Evolutionary conservation across 1,140 invertebrate genomes (phyloP), one percentile per base, ranked within the genome.

Genomic region (Holcopasites calliopsidis): DNA sequence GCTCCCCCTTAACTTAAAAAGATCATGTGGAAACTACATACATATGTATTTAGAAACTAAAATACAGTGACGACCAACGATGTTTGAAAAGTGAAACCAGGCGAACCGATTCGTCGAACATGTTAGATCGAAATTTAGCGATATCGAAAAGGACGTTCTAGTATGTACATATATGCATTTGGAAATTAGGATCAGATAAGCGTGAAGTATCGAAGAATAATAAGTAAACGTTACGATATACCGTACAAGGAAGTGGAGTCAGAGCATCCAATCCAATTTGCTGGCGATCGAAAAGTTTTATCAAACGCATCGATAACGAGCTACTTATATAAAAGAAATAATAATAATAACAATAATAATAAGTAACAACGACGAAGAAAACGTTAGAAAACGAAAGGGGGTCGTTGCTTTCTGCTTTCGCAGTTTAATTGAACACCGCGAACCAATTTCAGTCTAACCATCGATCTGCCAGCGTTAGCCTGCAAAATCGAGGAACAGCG

Each of bases 361-460:
- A n/a, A n/a, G n/a, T n/a, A n/a, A n/a, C n/a, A n/a, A n/a, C n/a
- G n/a, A n/a, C n/a, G n/a, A n/a, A n/a, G n/a, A n/a, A 55, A 7
- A 11, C 0, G 16, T 5, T 0, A 52, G 8, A 1, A 38, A n/a
- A 13, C 3, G 16, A 35, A 16, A 28, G 21, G 26, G 11, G 2
- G 33, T 3, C 71, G 2, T 11, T 26, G 21, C n/a, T 65, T 54
- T 44, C 49, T 33, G 61, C 71, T 74, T 74, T 74, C 71, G 33
- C 61, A 38, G 28, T 42, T 33, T 23, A 10, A 18, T 18, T 23
- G 31, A 49, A 55, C 31, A 16, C 3, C 38, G 3, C 54, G 10
- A 26, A 13, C 10, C 60, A 42, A 54, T 69, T 69, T 55, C 38
- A n/a, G 61, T 35, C 61, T 31, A 21, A 10, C 13, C n/a, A 52